Evolutionary conservation across 2,797 vertebrate species (phyloP), one percentile per base, ranked within the genome.

Genomic region (Fistularia tabacaria): DNA sequence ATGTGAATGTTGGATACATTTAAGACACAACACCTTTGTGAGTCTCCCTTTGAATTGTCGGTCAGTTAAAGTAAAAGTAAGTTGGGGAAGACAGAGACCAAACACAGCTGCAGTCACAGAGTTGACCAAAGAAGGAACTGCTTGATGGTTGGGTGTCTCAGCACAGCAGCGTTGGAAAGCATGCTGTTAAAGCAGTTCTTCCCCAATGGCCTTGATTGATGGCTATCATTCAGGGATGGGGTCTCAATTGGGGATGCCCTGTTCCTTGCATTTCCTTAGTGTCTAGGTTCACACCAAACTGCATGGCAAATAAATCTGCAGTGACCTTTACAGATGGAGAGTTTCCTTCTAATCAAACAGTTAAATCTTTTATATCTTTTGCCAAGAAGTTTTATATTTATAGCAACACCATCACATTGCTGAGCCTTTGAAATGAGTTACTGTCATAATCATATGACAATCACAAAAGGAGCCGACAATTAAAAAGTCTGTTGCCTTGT

Each of bases 121-220:
- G 54, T 43, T 48, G 57, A 64, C 77, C 70, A 76, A 77, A 83
- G 76, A 82, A 83, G 83, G 83, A 86, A 69, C 73, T 71, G 69
- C 57, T 69, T 13, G 3, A 69, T 72, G 72, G 83, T 77, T 79
- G 54, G 70, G 66, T 60, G 64, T 45, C 54, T 37, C 39, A 36
- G 56, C 50, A 45, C 52, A 41, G 72, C 60, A 38, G 40, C 63
- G 5, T 25, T 25, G 25, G 57, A 65, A 89, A 79, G 86, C 75
- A 90, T 90, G 88, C 62, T 55, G 58, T 59, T 74, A 85, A 88
- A 88, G 25, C 25, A 86, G 86, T 89, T 88, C 87, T 87, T 89
- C 85, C 86, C 87, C 81, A 71, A 71, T 69, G 78, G 74, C 60
- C 55, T 12, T 62, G 62, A 84, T 73, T 84, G 82, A 87, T 89